Conservation (phyloP, 2,113 vertebrate genomes). For the Larimichthys polyactis region DNA sequence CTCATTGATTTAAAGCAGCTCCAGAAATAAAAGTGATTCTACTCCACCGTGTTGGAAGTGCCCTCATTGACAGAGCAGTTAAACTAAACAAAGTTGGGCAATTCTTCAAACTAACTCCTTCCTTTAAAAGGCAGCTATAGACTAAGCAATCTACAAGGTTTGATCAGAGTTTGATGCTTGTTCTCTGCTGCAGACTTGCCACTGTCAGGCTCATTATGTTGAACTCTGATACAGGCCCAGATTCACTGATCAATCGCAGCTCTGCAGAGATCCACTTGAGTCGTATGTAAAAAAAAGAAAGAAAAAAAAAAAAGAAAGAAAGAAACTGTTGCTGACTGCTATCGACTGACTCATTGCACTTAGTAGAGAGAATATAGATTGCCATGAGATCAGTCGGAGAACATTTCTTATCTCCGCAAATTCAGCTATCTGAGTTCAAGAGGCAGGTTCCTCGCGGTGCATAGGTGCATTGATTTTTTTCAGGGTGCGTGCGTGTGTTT, state of each 20-base stretch:
- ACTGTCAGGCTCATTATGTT: constrained; percentile 49
- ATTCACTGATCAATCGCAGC: constrained; percentile 47
- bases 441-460: constrained; percentile 9
- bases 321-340: constrained; percentile 39
- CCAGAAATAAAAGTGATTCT: constrained; percentile 7
- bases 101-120: constrained; percentile 28
- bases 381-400: constrained; percentile 35
- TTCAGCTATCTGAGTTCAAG: constrained; percentile 55
- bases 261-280: constrained; percentile 52
- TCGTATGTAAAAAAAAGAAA: constrained; percentile 29
- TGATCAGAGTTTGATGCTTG: constrained; percentile 15
- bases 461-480: constrained; percentile 49
- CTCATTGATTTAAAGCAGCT: constrained; percentile 29
- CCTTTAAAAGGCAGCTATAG: constrained; percentile 27
- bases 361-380: constrained; percentile 52
- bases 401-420: constrained; percentile 49
- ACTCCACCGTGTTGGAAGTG: constrained; percentile 8
- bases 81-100: constrained; percentile 34
- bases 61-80: constrained; percentile 37
- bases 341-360: constrained; percentile 58
- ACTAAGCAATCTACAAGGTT: constrained; percentile 21
- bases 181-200: constrained; percentile 11
- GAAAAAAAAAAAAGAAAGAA: constrained; percentile 30
- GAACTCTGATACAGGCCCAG: constrained; percentile 41
- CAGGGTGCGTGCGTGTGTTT: constrained; percentile 18